A percentile compares a stretch with the other conserved stretches of the same genome.
Evolutionary conservation across 2,797 vertebrate genomes (phyloP).

Genomic region (Mycteria americana): DNA sequence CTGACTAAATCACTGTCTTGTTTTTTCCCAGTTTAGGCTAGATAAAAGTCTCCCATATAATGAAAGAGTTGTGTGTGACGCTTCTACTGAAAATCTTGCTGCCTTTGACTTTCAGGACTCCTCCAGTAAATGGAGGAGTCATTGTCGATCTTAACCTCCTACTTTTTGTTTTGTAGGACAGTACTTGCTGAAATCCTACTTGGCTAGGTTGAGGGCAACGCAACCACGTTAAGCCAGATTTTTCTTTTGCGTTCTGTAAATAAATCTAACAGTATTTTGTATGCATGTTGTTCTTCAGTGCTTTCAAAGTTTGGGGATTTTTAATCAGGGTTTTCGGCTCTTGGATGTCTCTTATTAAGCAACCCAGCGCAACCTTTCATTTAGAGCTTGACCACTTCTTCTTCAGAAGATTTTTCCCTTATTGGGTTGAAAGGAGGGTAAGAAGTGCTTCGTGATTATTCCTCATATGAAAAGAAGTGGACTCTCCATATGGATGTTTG

Average conservation of each 20-base stretch:
- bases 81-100: not conserved
- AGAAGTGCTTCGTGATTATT: not conserved
- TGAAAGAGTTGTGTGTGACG: not conserved
- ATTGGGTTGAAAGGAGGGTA: not conserved
- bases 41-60: not conserved
- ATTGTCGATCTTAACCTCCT: not conserved
- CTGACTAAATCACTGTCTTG: not conserved
- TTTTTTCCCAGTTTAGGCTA: not conserved
- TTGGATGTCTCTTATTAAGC: not conserved
- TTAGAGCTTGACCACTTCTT: not conserved
- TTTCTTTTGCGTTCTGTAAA: not conserved
- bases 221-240: not conserved
- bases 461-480: not conserved
- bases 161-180: not conserved
- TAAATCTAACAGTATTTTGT: not conserved
- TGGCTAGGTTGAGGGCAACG: not conserved
- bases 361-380: not conserved
- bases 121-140: not conserved
- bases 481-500: not conserved
- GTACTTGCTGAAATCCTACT: not conserved
- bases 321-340: not conserved
- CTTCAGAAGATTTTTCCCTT: not conserved
- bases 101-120: not conserved
- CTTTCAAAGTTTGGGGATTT: not conserved
- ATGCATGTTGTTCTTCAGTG: not conserved